Conservation (phyloP, 2,113 vertebrate species). For the Lophochroa leadbeateri region DNA sequence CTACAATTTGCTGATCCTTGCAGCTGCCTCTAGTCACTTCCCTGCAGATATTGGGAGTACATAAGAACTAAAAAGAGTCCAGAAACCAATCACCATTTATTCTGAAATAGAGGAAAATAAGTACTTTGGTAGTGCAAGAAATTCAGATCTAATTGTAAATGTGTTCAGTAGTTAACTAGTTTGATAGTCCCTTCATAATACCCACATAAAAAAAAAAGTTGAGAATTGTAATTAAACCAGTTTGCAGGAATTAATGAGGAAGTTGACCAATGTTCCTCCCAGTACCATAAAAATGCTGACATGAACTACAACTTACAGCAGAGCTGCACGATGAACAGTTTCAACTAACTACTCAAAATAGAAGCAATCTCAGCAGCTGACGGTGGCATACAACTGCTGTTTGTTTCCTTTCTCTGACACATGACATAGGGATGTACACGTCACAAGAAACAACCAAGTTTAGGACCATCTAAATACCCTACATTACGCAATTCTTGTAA, state of each 20-base stretch:
- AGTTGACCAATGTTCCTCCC: neutral
- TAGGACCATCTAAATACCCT: neutral
- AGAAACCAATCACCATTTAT: neutral
- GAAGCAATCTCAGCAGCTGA: neutral
- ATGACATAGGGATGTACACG: neutral
- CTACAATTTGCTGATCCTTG: neutral
- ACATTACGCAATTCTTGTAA: neutral
- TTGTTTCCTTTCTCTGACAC: neutral
- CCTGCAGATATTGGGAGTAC: neutral
- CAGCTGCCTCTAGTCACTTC: neutral
- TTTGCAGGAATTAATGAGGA: constrained; percentile 1
- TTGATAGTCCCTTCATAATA: neutral
- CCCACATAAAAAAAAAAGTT: neutral
- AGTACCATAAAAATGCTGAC: constrained; percentile 31
- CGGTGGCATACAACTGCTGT: fast-evolving
- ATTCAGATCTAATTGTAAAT: neutral
- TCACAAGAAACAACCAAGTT: neutral
- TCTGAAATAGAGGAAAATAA: neutral
- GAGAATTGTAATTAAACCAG: neutral
- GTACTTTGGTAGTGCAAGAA: neutral
- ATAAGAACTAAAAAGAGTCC: neutral
- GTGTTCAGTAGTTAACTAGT: neutral
- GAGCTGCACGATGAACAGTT: neutral
- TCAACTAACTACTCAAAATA: constrained; percentile 6
- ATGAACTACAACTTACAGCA: neutral